phyloP scores from a whole-genome alignment of 2,113 vertebrate genomes.

The Cavia porcellus region DNA sequence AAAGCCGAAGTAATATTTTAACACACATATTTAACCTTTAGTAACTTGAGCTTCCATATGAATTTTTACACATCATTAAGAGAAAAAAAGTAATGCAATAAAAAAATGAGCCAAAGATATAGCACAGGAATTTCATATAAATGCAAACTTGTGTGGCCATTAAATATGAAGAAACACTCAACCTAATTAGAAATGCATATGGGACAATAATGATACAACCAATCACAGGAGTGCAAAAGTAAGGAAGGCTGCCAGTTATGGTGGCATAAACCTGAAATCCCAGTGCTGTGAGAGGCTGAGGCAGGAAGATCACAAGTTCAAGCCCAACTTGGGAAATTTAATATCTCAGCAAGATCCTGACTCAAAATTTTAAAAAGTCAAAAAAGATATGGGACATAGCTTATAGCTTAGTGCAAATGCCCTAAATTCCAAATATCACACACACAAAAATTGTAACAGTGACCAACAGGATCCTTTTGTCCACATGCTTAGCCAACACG shows the following conservation, averaged over 20 bases:
- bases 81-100: too few species aligned
- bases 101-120: too few species aligned
- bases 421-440: background rate
- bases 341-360: background rate
- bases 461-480: background rate
- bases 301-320: background rate
- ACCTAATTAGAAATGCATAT: too few species aligned
- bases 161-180: too few species aligned
- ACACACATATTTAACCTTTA: too few species aligned
- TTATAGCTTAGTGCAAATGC: background rate
- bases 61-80: too few species aligned
- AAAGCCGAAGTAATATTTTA: too few species aligned
- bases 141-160: too few species aligned
- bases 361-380: background rate
- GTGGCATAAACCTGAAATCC: background rate
- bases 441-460: background rate
- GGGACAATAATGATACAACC: too few species aligned
- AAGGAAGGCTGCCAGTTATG: background rate
- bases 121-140: too few species aligned
- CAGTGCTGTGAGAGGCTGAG: background rate
- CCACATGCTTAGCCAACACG: background rate
- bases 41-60: too few species aligned
- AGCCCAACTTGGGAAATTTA: background rate
- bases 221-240: too few species aligned
- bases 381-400: background rate